Evolutionary conservation across 1,140 invertebrate species (phyloP).

Genomic region (Drosophila neocordata): DNA sequence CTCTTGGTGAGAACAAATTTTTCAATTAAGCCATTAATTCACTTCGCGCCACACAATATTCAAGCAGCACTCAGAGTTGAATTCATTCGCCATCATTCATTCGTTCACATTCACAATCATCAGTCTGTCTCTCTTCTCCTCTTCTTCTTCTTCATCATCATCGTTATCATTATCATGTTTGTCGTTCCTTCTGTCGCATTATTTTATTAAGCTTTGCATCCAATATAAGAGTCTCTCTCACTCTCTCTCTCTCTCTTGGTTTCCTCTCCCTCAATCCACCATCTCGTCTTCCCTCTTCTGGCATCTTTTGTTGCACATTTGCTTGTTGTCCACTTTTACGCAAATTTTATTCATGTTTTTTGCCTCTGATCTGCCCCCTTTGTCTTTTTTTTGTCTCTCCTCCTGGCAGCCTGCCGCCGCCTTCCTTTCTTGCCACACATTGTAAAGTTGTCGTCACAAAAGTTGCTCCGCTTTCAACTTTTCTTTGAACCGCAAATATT

Average conservation of each 20-base stretch:
- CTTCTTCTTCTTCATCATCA: slow-evolving; percentile 42
- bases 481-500: slow-evolving; percentile 6
- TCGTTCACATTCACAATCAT: slow-evolving; percentile 45
- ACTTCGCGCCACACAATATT: slow-evolving; percentile 66
- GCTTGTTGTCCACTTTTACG: slow-evolving; percentile 74
- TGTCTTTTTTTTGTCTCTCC: slow-evolving; percentile 4
- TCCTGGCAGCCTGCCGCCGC: neutral
- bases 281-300: neutral
- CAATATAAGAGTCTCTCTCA: slow-evolving; percentile 9
- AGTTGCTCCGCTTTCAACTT: slow-evolving; percentile 17
- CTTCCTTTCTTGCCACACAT: slow-evolving; percentile 33
- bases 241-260: slow-evolving; percentile 17
- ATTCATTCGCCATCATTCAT: slow-evolving; percentile 23
- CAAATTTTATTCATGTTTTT: slow-evolving; percentile 77
- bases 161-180: slow-evolving; percentile 33
- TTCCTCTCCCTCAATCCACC: slow-evolving; percentile 12
- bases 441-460: slow-evolving; percentile 14
- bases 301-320: slow-evolving; percentile 43
- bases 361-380: slow-evolving; percentile 22
- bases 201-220: slow-evolving; percentile 72
- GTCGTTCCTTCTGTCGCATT: slow-evolving; percentile 72
- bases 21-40: slow-evolving; percentile 82
- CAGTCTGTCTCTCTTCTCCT: slow-evolving; percentile 41
- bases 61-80: slow-evolving; percentile 30
- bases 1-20: slow-evolving; percentile 80